Evolutionary conservation across 1,140 invertebrate genomes (phyloP), one percentile per base, ranked within the genome.

Genomic region (Nephila pilipes): DNA sequence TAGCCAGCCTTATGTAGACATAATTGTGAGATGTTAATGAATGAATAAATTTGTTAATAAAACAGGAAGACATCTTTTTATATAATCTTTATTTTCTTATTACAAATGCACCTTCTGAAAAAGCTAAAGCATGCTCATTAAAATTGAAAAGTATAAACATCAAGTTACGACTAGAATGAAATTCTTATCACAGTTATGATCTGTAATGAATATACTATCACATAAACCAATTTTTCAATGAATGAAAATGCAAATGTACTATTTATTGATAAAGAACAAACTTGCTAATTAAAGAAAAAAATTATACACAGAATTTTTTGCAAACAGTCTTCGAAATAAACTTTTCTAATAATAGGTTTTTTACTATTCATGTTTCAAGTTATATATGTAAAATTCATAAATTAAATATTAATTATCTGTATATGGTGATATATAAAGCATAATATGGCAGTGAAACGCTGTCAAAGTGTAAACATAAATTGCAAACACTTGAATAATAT

Each of bases 131-230:
- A 69, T 69, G 25, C 54, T 92, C 20, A 54, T 57, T 85, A 57
- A 83, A 83, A 69, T 54, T 92, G 58, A 55, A 91, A 69, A 83
- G 85, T 83, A 91, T 83, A 92, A 85, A 92, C 80, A 85, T 85
- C 60, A 57, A 92, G 75, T 83, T 25, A 91, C 57, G 81, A 92
- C 89, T 85, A 92, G 90, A 92, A 63, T 63, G 36, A 69, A 57
- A 55, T 81, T 85, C 22, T 55, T 92, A 92, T 92, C 90, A 92
- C 90, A 92, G 63, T 81, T 85, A 92, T 92, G 58, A 92, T 92
- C 55, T 69, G 69, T 92, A 32, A 58, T 81, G 32, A 55, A 65
- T 85, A 90, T 46, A 80, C 38, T 83, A 57, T 55, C 69, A 75
- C 69, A 75, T 18, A 75, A 29, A 69, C 25, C n/a, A 29, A 14